Conservation (phyloP, 2,888 invertebrate species). For the Cephonodes hylas region DNA sequence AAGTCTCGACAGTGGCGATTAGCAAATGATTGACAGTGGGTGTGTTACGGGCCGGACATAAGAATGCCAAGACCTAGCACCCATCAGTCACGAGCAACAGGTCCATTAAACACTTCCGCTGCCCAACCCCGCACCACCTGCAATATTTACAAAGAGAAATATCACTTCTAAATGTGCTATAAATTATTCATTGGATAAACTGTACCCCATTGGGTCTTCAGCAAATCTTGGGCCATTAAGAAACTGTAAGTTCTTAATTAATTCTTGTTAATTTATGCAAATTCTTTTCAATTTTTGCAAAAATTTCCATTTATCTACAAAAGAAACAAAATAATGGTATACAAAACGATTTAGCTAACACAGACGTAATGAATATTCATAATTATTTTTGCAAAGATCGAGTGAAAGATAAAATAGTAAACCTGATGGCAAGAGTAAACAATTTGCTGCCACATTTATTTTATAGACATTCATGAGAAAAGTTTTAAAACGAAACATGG, state of each 20-base stretch:
- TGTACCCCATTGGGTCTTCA: not conserved
- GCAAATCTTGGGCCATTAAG: not conserved
- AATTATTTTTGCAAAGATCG: too few species aligned
- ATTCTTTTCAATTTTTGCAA: not conserved
- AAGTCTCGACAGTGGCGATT: not conserved
- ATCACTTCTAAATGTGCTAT: constrained; percentile 12
- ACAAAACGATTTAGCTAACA: too few species aligned
- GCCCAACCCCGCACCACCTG: constrained; percentile 38
- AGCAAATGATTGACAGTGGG: constrained; percentile 17
- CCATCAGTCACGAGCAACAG: constrained; percentile 66
- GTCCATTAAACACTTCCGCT: constrained; percentile 64
- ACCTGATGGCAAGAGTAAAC: too few species aligned
- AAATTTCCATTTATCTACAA: not conserved
- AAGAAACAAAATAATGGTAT: too few species aligned
- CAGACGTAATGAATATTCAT: too few species aligned
- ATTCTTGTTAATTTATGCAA: not conserved
- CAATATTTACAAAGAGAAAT: constrained; percentile 36
- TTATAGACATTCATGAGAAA: too few species aligned
- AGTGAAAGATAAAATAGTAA: too few species aligned
- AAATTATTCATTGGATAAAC: constrained; percentile 3
- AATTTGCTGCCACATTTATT: too few species aligned
- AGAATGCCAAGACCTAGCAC: constrained; percentile 33
- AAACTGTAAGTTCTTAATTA: not conserved
- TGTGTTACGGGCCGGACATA: constrained; percentile 9
- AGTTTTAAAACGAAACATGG: too few species aligned